Evolutionary conservation across 2,888 invertebrate species (phyloP), one percentile per base, ranked within the genome.

Genomic region (Gnatocerus cornutus): DNA sequence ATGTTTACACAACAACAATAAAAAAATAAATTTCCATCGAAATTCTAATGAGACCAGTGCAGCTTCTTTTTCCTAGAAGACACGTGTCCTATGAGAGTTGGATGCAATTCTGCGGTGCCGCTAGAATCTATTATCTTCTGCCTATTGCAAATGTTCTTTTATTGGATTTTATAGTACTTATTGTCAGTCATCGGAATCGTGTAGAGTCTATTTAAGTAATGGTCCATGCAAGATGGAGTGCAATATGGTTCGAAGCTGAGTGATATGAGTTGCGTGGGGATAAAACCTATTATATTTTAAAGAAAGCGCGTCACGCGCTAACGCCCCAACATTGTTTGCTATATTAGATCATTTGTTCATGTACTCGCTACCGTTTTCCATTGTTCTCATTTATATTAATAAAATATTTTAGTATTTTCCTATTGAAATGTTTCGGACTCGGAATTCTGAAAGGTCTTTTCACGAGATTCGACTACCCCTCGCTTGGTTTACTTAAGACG

Each of bases 171-270:
- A 64, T 64, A 53, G 58, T 43, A 45, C 61, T 64, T 55, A 64
- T 64, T 64, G 67, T 41, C 59, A 29, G 58, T 59, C 41, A 69
- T 69, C 65, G 45, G 33, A 71, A 67, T 67, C 68, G 71, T 67
- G 68, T 63, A 58, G 37, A 68, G 61, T 69, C 71, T 71, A 66
- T 71, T 69, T 72, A 71, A 66, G 69, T 72, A 71, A 64, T 71
- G 69, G 74, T 69, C 73, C 74, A 74, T 73, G 73, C 71, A 71
- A 74, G 74, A 74, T 71, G 73, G 65, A 73, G 72, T 73, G 70
- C 70, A 71, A 66, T 69, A 66, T 62, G 71, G 68, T 67, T 59
- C 63, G 61, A 68, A 63, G 59, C 48, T 46, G 69, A 71, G 66
- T 71, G 69, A 71, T 71, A 71, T 69, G 65, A 64, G 68, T 68